phyloP scores from a whole-genome alignment of 2,113 vertebrate species.

The Puntigrus tetrazona region DNA sequence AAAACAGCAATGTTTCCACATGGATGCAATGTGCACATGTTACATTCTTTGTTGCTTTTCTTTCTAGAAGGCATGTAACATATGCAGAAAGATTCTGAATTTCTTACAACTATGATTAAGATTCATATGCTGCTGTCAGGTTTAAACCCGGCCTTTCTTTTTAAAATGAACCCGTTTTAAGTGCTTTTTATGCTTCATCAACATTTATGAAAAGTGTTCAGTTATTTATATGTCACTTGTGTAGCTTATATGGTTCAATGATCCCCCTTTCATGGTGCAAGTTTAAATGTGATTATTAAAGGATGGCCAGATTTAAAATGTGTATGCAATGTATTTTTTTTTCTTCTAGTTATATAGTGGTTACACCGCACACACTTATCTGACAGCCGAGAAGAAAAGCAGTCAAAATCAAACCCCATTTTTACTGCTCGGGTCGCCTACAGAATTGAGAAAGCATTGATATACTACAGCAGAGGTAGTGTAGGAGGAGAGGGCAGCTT shows the following conservation, averaged over 20 bases:
- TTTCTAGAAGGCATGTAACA: background rate
- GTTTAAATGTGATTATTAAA: constrained; percentile 60
- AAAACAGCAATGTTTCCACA: constrained; percentile 29
- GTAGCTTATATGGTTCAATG: constrained; percentile 50
- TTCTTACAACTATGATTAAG: background rate
- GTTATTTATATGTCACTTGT: constrained; percentile 62
- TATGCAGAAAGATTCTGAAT: background rate
- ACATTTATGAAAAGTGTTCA: constrained; percentile 61
- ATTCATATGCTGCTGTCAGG: background rate
- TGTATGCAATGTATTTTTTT: constrained; percentile 13
- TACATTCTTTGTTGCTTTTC: background rate
- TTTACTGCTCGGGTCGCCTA: background rate
- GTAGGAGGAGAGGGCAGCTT: background rate
- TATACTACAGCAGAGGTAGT: background rate
- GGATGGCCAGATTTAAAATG: constrained; percentile 38
- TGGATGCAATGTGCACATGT: constrained; percentile 27
- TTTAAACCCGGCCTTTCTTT: background rate
- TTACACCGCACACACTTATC: background rate
- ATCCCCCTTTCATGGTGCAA: constrained; percentile 51
- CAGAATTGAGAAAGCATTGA: constrained; percentile 6
- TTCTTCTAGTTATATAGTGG: background rate
- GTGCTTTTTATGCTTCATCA: constrained; percentile 59
- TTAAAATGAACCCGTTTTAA: constrained; percentile 54
- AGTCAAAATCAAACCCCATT: background rate
- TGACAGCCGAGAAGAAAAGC: background rate